Base-by-base conservation (phyloP, 2,888 invertebrate species). In the Phengaris alcon region DNA sequence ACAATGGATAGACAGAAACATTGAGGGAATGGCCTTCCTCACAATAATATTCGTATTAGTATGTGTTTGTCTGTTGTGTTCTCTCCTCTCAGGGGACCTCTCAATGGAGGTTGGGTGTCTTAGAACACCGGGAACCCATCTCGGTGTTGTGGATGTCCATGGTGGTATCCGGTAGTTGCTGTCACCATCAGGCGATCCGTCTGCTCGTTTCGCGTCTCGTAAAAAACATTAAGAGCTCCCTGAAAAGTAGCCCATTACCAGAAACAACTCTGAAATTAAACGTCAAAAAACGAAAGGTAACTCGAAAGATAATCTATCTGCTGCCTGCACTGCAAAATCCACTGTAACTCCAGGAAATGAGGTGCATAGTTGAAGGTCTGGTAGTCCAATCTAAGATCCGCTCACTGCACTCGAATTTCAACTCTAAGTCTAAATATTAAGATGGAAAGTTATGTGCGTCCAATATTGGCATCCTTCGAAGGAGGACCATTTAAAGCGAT, bases 181-280 rank as follows among this genome's bases (percentile, higher is more conserved):
- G n/a, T n/a, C 0, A 46, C 46, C 48, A 48, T 48, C 48, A 48
- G 48, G 8, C 48, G 48, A 48, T 48, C 48, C 8, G 8, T 48
- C 48, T 8, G 6, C 6, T 48, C 6, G 8, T 48, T 48, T 48
- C 48, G 48, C 48, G 4, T 48, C 48, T 8, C 48, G 5, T 48
- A 48, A 48, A 59, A 59, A 59, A 59, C 59, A 59, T 59, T 22
- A 59, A 22, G 10, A 15, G 59, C 22, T 59, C 22, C 59, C 59
- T 22, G 10, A 22, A 59, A 59, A 59, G 59, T 59, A 22, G 22
- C 59, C 57, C 22, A 59, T 59, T 59, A 59, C 10, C 10, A 59
- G 22, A 59, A 59, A 59, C 59, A 59, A 59, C 59, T 59, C 22
- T n/a, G 5, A 59, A 59, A 59, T 59, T 59, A 59, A 59, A 59